Evolutionary conservation across 2,888 invertebrate genomes (phyloP).

Genomic region (Deilephila porcellus): DNA sequence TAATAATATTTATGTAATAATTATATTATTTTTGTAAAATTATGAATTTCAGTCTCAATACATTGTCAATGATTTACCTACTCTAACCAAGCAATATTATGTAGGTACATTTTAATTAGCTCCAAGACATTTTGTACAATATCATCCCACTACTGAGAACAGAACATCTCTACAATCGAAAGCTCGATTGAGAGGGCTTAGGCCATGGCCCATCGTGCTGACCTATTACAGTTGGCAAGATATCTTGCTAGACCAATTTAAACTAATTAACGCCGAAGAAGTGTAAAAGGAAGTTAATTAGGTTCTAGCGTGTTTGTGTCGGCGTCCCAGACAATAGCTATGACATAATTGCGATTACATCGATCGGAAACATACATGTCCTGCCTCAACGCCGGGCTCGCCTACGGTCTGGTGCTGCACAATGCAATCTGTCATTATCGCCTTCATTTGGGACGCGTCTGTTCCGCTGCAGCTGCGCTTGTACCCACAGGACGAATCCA

Average conservation of each 20-base stretch:
- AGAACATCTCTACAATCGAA: too few species aligned
- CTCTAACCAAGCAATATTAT: too few species aligned
- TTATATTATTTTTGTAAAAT: too few species aligned
- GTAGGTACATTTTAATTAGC: too few species aligned
- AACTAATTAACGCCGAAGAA: not conserved
- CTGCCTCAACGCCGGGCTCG: constrained; percentile 65
- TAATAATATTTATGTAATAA: too few species aligned
- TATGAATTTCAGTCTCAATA: too few species aligned
- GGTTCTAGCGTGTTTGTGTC: constrained; percentile 13
- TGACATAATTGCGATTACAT: constrained; percentile 68
- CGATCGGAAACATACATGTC: constrained; percentile 78
- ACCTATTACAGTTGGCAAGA: not conserved
- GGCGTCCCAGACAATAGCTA: constrained; percentile 34
- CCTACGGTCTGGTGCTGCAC: constrained; percentile 56
- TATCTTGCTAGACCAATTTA: too few species aligned
- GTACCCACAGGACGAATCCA: constrained; percentile 3
- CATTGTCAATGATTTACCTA: too few species aligned
- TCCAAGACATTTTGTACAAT: too few species aligned
- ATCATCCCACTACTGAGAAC: too few species aligned
- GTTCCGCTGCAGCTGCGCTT: constrained; percentile 68
- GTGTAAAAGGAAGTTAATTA: not conserved
- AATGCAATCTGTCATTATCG: constrained; percentile 73
- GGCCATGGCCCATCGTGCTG: too few species aligned
- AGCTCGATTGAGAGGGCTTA: too few species aligned
- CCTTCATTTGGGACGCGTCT: constrained; percentile 64